Base-by-base conservation (phyloP, 1,140 invertebrate genomes). In the Pseudomyrmex sp. region DNA sequence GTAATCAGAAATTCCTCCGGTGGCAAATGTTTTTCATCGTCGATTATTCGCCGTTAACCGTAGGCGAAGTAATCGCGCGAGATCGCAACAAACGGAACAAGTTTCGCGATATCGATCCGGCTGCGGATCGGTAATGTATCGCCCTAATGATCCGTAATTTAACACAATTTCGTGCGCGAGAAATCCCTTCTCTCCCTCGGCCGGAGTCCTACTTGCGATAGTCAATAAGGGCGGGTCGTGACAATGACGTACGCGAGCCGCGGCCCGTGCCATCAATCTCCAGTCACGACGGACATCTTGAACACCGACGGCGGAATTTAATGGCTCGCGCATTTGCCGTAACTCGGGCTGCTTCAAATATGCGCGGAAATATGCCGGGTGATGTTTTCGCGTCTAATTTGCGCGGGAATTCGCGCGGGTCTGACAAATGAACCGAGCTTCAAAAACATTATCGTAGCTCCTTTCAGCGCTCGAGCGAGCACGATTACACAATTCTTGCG, bases 231-330 rank as follows among this genome's bases (percentile, higher is more conserved):
- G 12, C 3, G 58, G 35, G 35, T n/a, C 7, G n/a, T 68, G 66
- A 80, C 76, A 80, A 48, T 80, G 76, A 80, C 20, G 46, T 80
- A 80, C 54, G 76, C 44, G 15, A 23, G 8, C 52, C 20, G 46
- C 26, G 44, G 7, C 4, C 48, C 26, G 66, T 18, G n/a, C 66
- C 44, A 80, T 80, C 66, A 80, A 80, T 80, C 76, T 59, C 35
- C 54, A 26, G 46, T n/a, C 66, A 26, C 44, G 76, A 20, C 66
- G 54, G 15, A 70, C 54, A 59, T 59, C 66, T 56, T 18, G 23
- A 80, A 9, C 35, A 20, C 66, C 44, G 54, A 12, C 23, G 48
- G 48, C 7, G 54, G 65, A 56, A 79, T 79, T 54, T 79, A 69
- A 79, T 68, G 50, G 75, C 18, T 77, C 65, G 15, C 63, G 13